These are phyloP conservation scores for Danaus chrysippus DNA, from an alignment of 2,888 invertebrate species.

Conservation along the genomic window DNA sequence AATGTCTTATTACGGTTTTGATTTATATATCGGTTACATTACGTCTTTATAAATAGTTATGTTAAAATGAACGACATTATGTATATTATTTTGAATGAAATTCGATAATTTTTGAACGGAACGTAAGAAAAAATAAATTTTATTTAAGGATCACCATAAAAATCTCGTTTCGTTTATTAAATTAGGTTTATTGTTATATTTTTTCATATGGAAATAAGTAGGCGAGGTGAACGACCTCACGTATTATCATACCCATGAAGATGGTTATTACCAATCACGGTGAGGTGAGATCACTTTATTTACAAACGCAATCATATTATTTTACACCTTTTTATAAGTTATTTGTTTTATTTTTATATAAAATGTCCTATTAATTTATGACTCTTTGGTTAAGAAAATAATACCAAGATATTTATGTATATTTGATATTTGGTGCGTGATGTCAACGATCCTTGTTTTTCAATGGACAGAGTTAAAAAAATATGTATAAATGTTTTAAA, in stretches of 20 bases:
- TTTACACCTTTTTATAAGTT: slow-evolving; percentile 20
- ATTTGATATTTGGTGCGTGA: no score
- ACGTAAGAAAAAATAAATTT: slow-evolving; percentile 10
- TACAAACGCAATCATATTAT: slow-evolving; percentile 18
- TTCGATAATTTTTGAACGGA: slow-evolving; percentile 11
- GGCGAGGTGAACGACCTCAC: slow-evolving; percentile 31
- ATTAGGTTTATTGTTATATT: slow-evolving; percentile 31
- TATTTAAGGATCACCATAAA: slow-evolving; percentile 20
- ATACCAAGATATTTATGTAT: neutral
- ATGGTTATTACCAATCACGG: slow-evolving; percentile 26
- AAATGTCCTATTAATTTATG: neutral
- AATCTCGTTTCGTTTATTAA: slow-evolving; percentile 27
- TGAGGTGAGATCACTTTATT: slow-evolving; percentile 31
- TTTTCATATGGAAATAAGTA: slow-evolving; percentile 28
- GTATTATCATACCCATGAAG: slow-evolving; percentile 24
- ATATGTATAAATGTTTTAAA: no score
- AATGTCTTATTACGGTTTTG: slow-evolving; percentile 3
- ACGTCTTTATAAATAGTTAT: neutral
- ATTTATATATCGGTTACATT: slow-evolving; percentile 2
- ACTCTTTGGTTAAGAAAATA: neutral
- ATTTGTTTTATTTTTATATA: slow-evolving; percentile 14
- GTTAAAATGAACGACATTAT: neutral
- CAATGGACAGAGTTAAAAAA: no score
- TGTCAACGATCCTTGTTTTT: no score
- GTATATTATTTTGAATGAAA: neutral